Evolutionary conservation across 1,140 invertebrate species (phyloP).

Genomic region (Muscidifurax raptorellus): DNA sequence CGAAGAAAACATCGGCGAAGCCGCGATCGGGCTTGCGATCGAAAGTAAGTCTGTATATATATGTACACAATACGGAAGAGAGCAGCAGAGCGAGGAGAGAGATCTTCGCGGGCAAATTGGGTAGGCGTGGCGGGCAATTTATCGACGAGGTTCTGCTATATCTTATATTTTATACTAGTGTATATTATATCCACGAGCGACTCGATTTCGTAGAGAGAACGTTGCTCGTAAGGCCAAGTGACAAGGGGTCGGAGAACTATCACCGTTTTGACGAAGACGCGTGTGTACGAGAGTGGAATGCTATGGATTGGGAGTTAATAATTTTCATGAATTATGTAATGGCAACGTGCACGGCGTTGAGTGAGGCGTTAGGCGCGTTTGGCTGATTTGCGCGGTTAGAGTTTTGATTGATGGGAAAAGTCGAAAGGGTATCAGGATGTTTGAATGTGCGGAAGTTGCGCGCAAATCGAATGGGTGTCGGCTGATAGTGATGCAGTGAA

Average conservation of each 20-base stretch:
- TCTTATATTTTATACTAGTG: background rate
- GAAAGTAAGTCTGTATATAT: conserved; percentile 25
- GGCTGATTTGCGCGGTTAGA: background rate
- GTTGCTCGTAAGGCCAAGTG: background rate
- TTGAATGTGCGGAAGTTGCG: too few species aligned
- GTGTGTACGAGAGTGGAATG: background rate
- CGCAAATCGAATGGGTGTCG: too few species aligned
- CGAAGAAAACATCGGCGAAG: background rate
- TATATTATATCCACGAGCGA: background rate
- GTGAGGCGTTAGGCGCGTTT: background rate
- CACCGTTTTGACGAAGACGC: background rate
- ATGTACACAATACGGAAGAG: conserved; percentile 23
- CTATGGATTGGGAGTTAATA: background rate
- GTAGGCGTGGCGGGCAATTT: conserved; percentile 34
- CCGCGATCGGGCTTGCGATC: conserved; percentile 1
- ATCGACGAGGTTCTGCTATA: conserved; percentile 14
- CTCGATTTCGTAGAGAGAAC: background rate
- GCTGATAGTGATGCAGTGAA: too few species aligned
- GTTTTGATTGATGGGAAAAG: conserved; percentile 13
- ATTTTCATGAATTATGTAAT: too few species aligned
- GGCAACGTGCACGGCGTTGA: background rate
- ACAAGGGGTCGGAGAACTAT: conserved; percentile 27
- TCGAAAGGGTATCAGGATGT: background rate
- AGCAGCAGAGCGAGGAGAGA: background rate
- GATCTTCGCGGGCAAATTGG: conserved; percentile 13